Base-by-base conservation (phyloP, 2,797 vertebrate species). In the Xiphorhynchus erythropygius region DNA sequence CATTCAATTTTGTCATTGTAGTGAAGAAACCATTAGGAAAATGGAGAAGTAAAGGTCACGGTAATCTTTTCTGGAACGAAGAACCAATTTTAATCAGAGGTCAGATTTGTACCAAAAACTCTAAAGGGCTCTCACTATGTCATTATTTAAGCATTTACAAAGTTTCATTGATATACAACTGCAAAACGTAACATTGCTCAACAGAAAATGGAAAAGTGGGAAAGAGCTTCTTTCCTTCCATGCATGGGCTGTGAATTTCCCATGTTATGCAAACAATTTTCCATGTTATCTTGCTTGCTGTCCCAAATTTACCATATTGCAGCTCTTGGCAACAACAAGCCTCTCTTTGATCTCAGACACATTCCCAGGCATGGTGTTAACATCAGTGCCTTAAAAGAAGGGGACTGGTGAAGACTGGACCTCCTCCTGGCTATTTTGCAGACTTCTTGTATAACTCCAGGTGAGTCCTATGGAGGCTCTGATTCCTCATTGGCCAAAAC, bases 1-100 rank as follows among this genome's bases (percentile, higher is more conserved):
- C 95, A 88, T 97, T 96, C 96, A 87, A 84, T 92, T 89, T 95
- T 62, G 75, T 52, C 91, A 96, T 95, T 96, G 91, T 90, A 82
- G 85, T 71, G 89, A 95, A 97, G 96, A 96, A 96, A 79, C 96
- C 96, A 97, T 97, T 97, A 97, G 86, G 93, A 94, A 90, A 97
- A 97, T 92, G 86, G 95, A 93, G 89, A 70, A 57, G 70, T 89
- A 86, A 89, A 91, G 84, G 95, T 94, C 84, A 35, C 10, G 28
- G 96, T 63, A 84, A 88, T 97, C 65, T 94, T 94, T 87, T 71
- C 65, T 28, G 67, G 86, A 95, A 90, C 37, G n/a, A 83, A 87
- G 82, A 84, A 69, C 52, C 67, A 73, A 92, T 97, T 95, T 94
- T 94, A 95, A 92, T 96, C 94, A n/a, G 69, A 96, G 83, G 83